Evolutionary conservation across 2,888 invertebrate species (phyloP).

Genomic region (Rhorus exstirpatorius): DNA sequence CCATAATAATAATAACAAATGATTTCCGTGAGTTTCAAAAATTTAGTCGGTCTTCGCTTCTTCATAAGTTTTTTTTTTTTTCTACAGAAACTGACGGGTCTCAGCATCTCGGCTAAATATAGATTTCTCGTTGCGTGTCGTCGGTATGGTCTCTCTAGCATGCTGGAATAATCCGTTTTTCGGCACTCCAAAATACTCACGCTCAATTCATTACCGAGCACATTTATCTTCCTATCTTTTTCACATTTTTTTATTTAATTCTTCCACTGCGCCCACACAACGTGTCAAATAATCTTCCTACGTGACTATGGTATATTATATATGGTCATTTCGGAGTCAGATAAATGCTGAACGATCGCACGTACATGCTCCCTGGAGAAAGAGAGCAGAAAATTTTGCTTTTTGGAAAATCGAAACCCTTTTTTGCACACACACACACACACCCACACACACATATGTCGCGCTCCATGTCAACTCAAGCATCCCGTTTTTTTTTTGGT

Average conservation of each 20-base stretch:
- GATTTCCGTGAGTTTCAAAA: background rate
- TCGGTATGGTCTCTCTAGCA: slow-evolving; percentile 69
- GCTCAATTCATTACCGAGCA: slow-evolving; percentile 72
- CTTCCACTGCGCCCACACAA: background rate
- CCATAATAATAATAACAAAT: background rate
- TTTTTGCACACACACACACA: slow-evolving; percentile 10
- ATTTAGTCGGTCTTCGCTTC: slow-evolving; percentile 47
- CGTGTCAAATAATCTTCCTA: slow-evolving; percentile 23
- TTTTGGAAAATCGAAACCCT: background rate
- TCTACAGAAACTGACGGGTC: slow-evolving; percentile 72
- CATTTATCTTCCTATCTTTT: slow-evolving; percentile 59
- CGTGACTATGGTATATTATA: background rate
- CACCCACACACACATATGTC: too few species aligned
- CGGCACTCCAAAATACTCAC: slow-evolving; percentile 76
- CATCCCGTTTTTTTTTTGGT: too few species aligned
- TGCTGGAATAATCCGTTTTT: slow-evolving; percentile 82
- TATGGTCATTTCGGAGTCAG: too few species aligned
- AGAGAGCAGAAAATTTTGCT: slow-evolving; percentile 18
- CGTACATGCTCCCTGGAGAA: too few species aligned
- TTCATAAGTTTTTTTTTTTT: slow-evolving; percentile 63
- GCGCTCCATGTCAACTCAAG: too few species aligned
- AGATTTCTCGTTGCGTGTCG: slow-evolving; percentile 76
- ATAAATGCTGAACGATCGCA: too few species aligned
- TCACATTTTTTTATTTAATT: slow-evolving; percentile 58
- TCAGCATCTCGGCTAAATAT: slow-evolving; percentile 78